Percentiles rank a stretch among this genome's conserved stretches.
Evolutionary conservation across 1,140 invertebrate species (phyloP).

Genomic region (Drosophila leontia): DNA sequence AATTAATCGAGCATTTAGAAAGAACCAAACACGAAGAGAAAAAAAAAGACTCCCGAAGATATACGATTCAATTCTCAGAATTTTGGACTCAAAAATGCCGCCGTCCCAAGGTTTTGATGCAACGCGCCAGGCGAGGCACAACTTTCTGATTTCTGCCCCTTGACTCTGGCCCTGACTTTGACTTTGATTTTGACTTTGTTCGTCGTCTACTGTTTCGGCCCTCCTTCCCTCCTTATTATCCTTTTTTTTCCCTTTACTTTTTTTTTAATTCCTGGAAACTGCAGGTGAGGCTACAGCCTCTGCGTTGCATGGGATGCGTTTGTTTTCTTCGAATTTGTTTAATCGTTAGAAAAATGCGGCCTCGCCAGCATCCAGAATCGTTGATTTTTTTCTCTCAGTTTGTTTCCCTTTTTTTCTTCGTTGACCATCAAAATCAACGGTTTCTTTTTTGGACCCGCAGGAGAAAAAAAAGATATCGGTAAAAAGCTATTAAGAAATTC

Average conservation of each 20-base stretch:
- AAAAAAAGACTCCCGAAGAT: constrained; percentile 45
- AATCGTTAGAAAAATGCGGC: constrained; percentile 83
- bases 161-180: constrained; percentile 8
- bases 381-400: constrained; percentile 6
- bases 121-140: constrained; percentile 45
- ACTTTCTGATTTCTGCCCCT: constrained; percentile 48
- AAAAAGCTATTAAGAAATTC: constrained; percentile 84
- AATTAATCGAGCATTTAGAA: constrained; percentile 83
- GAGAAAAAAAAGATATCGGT: constrained; percentile 70
- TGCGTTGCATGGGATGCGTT: constrained; percentile 79
- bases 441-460: constrained; percentile 50
- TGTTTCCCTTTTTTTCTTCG: constrained; percentile 17
- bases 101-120: constrained; percentile 52
- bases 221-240: constrained; percentile 23
- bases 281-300: constrained; percentile 67
- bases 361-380: constrained; percentile 31
- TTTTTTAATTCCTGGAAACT: constrained; percentile 69
- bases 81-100: constrained; percentile 69
- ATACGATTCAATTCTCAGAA: constrained; percentile 82
- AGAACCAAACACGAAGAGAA: constrained; percentile 6
- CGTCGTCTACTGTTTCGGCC: constrained; percentile 56
- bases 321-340: constrained; percentile 84
- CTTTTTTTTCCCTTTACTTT: constrained; percentile 7
- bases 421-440: constrained; percentile 73
- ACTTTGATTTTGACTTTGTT: constrained; percentile 12